phyloP scores from a whole-genome alignment of 2,797 vertebrate genomes.

The Ceyx erithaca region DNA sequence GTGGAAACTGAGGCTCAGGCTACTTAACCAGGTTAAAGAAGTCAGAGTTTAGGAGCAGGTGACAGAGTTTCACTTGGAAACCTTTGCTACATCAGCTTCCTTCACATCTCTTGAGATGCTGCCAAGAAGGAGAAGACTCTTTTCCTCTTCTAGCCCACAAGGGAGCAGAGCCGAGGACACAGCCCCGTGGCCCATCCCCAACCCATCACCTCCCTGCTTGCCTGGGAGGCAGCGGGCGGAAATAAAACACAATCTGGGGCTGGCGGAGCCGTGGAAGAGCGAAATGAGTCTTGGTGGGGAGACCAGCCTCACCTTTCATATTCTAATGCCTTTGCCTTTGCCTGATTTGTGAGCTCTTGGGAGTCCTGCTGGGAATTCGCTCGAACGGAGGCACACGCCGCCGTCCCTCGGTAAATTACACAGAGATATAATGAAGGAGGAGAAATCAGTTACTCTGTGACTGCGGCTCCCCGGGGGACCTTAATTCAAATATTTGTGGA shows the following conservation, averaged over 20 bases:
- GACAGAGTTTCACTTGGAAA: not conserved
- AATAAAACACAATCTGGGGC: not conserved
- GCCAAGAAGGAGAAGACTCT: not conserved
- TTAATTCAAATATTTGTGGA: conserved; percentile 78
- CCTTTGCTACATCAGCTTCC: not conserved
- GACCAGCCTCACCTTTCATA: conserved; percentile 74
- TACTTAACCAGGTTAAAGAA: not conserved
- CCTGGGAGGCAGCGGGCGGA: not conserved
- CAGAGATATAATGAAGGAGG: conserved; percentile 75
- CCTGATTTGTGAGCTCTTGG: conserved; percentile 71
- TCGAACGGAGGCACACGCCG: conserved; percentile 56
- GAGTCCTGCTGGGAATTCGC: conserved; percentile 73
- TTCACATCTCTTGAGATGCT: not conserved
- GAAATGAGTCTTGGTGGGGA: conserved; percentile 19
- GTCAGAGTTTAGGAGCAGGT: not conserved
- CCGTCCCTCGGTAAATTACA: conserved; percentile 74
- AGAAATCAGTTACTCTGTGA: conserved; percentile 75
- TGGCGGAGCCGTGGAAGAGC: not conserved
- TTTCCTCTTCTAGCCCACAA: not conserved
- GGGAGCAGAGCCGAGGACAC: not conserved
- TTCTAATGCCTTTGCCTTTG: conserved; percentile 70
- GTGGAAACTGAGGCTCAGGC: not conserved
- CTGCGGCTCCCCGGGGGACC: conserved; percentile 68
- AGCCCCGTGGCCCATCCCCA: accelerated
- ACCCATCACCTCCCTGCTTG: not conserved